These are phyloP conservation scores for Sclerodermus sp. DNA, from an alignment of 2,888 invertebrate genomes.

Conservation along the genomic window DNA sequence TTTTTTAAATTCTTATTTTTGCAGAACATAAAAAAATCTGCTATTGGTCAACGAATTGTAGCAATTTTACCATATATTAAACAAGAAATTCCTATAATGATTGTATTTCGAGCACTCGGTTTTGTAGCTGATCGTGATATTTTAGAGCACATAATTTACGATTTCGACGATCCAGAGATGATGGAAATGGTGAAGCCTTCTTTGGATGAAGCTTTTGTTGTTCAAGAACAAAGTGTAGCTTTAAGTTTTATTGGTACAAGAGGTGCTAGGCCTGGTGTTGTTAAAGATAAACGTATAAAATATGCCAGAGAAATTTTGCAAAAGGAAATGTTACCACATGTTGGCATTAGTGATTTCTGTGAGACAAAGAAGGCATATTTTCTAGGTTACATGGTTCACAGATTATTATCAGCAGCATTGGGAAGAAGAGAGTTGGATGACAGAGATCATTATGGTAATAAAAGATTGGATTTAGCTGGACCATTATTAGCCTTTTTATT, in stretches of 20 bases:
- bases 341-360: conserved; percentile 98
- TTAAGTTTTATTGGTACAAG: conserved; percentile 98
- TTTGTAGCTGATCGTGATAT: conserved; percentile 99
- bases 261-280: conserved; percentile 96
- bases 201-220: conserved; percentile 98
- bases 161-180: conserved; percentile 99
- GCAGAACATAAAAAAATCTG: conserved; percentile 95
- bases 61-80: conserved; percentile 98
- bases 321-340: conserved; percentile 99
- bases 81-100: conserved; percentile 99
- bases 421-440: conserved; percentile 98
- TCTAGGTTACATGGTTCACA: conserved; percentile 98
- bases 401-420: conserved; percentile 88
- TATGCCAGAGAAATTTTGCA: conserved; percentile 99
- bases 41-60: conserved; percentile 97
- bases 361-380: conserved; percentile 99
- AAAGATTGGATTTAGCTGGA: conserved; percentile 95
- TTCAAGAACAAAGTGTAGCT: conserved; percentile 98
- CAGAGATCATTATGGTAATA: conserved; percentile 99
- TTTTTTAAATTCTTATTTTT: conserved; percentile 13
- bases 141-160: conserved; percentile 98
- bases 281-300: conserved; percentile 98
- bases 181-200: conserved; percentile 99
- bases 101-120: conserved; percentile 97
- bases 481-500: conserved; percentile 96